Conservation (phyloP, 2,888 invertebrate genomes). For the Catocala fraxini region DNA sequence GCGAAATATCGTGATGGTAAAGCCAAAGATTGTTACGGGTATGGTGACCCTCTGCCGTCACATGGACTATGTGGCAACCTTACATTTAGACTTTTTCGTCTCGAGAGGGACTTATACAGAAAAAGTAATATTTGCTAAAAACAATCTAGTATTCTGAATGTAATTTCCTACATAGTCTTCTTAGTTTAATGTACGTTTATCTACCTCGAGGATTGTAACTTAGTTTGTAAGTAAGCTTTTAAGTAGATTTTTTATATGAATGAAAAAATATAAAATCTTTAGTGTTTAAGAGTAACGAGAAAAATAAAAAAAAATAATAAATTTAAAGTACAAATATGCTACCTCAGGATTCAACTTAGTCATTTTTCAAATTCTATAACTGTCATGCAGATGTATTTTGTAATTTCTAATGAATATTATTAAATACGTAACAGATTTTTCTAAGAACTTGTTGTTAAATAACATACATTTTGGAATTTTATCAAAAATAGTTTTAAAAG, state of each 20-base stretch:
- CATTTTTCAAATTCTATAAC: slow-evolving; percentile 61
- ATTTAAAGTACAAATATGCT: slow-evolving; percentile 86
- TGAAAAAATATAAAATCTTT: slow-evolving; percentile 75
- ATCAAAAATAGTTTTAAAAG: slow-evolving; percentile 35
- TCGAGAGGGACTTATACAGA: slow-evolving; percentile 26
- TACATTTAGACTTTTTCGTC: slow-evolving; percentile 57
- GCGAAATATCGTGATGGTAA: slow-evolving; percentile 87
- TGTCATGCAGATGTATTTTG: slow-evolving; percentile 61
- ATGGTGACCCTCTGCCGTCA: slow-evolving; percentile 88
- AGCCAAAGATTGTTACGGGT: slow-evolving; percentile 88
- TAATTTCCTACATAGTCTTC: slow-evolving; percentile 66
- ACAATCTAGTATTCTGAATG: slow-evolving; percentile 54
- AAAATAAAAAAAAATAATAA: slow-evolving; percentile 72
- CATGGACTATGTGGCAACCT: slow-evolving; percentile 70
- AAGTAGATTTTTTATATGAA: slow-evolving; percentile 87
- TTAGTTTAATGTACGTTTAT: slow-evolving; percentile 80
- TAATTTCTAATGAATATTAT: slow-evolving; percentile 56
- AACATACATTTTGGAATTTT: slow-evolving; percentile 44
- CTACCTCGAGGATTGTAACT: slow-evolving; percentile 86
- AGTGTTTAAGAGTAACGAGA: slow-evolving; percentile 73
- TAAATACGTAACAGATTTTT: slow-evolving; percentile 46
- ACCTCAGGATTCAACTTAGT: slow-evolving; percentile 86
- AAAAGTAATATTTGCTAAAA: slow-evolving; percentile 32
- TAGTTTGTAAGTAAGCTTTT: slow-evolving; percentile 81
- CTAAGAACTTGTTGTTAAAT: slow-evolving; percentile 40